Evolutionary conservation across 2,797 vertebrate species (phyloP).

Genomic region (Emydoidea blandingii): DNA sequence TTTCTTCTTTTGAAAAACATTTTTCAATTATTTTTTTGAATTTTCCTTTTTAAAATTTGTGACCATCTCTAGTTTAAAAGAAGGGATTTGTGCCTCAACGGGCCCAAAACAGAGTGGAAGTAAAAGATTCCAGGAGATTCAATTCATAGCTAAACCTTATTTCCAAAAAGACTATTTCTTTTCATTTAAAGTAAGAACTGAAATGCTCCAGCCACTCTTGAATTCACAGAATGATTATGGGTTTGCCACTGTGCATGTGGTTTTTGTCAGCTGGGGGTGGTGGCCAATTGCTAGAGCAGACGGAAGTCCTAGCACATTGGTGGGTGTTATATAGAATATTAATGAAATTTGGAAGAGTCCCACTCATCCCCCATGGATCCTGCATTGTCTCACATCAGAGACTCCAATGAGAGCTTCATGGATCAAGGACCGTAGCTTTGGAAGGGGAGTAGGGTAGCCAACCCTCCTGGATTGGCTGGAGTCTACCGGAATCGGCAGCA

Average conservation of each 20-base stretch:
- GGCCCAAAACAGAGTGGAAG: neutral
- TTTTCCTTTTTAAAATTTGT: neutral
- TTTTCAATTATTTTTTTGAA: neutral
- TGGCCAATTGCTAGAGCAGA: neutral
- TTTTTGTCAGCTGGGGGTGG: neutral
- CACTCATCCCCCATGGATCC: neutral
- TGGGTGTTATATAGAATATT: neutral
- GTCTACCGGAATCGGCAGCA: too few relatives aligned
- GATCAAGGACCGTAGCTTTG: neutral
- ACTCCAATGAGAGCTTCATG: neutral
- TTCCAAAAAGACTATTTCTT: neutral
- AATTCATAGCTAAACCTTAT: neutral
- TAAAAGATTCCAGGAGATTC: neutral
- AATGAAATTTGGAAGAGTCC: neutral
- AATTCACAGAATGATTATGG: neutral
- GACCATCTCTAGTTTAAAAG: neutral
- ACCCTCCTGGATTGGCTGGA: too few relatives aligned
- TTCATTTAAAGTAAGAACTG: neutral
- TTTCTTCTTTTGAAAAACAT: neutral
- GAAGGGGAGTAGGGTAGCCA: neutral
- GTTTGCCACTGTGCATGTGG: neutral
- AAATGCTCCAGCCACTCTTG: neutral
- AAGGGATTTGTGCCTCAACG: neutral
- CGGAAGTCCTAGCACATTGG: neutral
- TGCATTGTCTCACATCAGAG: neutral